Base-by-base conservation (phyloP, 2,888 invertebrate species). In the Pterobdella sp. region DNA sequence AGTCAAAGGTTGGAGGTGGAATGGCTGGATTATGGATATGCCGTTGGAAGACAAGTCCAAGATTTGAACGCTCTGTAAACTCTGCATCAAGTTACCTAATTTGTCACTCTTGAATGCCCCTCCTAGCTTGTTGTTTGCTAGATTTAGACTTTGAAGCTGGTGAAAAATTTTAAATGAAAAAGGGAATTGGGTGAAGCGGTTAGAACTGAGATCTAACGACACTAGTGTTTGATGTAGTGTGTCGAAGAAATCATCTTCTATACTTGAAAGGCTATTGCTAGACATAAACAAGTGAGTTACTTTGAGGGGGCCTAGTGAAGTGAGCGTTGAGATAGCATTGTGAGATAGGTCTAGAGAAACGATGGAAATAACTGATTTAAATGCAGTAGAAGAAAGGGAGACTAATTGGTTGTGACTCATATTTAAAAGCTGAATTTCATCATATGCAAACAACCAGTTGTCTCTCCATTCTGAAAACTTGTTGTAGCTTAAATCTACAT, bases 401-500 rank as follows among this genome's bases (percentile, higher is more conserved):
- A 69, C 36, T 36, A 77, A 72, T 37, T 63, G 63, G 68, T 77
- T 77, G 66, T 75, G 72, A 22, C 75, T 75, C n/a, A 76, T 70
- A 72, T 77, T 77, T 31, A 77, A 70, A 36, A 56, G 65, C 32
- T 72, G 70, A 4, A 77, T 70, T n/a, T 73, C 72, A 18, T 74
- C 74, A 26, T 67, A 63, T 26, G 72, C 73, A 22, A 49, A 31
- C 29, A 77, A 65, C 77, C 77, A 77, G 22, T 68, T 52, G 10
- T 64, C 37, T 7, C 74, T 73, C 3, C 76, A 68, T 18, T 60
- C 31, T 4, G 68, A 72, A 31, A 77, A 68, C 56, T 69, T 42
- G 64, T 77, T 77, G 72, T 74, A 67, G 52, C 77, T 77, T n/a
- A 77, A 68, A 65, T 77, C 77, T 0, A 76, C 72, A 35, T 74